phyloP scores from a whole-genome alignment of 2,797 vertebrate genomes.

The Pitangus sulphuratus region DNA sequence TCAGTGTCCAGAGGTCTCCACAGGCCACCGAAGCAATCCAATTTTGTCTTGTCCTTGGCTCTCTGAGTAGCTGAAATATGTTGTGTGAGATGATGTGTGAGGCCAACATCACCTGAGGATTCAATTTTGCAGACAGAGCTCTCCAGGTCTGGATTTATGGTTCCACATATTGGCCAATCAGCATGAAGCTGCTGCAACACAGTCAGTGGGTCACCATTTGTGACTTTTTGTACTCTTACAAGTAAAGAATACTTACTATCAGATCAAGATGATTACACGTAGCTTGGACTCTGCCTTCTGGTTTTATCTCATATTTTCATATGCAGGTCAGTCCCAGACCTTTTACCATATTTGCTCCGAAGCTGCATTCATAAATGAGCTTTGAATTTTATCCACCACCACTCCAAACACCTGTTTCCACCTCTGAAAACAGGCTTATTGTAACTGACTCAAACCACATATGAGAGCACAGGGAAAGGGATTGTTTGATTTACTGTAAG shows the following conservation, averaged over 20 bases:
- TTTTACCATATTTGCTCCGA: neutral
- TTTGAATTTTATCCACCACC: neutral
- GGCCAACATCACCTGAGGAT: neutral
- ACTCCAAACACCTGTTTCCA: slow-evolving; percentile 35
- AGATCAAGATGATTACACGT: neutral
- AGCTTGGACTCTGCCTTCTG: neutral
- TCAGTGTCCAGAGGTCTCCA: neutral
- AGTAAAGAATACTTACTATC: neutral
- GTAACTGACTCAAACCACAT: slow-evolving; percentile 62
- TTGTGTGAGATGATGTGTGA: neutral
- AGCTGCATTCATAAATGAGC: neutral
- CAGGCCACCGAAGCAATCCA: neutral
- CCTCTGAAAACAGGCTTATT: slow-evolving; percentile 52
- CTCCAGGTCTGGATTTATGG: neutral
- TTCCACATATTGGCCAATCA: neutral
- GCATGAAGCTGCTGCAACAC: neutral
- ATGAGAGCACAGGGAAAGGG: slow-evolving; percentile 31
- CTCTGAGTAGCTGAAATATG: neutral
- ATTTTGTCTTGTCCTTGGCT: neutral
- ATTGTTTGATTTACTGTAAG: slow-evolving; percentile 58
- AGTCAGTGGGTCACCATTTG: accelerated
- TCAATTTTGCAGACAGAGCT: neutral
- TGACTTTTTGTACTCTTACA: neutral
- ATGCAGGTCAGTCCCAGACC: neutral
- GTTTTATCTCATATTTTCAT: neutral